Evolutionary conservation across 1,140 invertebrate species (phyloP).

Genomic region (Drosophila sucinea): DNA sequence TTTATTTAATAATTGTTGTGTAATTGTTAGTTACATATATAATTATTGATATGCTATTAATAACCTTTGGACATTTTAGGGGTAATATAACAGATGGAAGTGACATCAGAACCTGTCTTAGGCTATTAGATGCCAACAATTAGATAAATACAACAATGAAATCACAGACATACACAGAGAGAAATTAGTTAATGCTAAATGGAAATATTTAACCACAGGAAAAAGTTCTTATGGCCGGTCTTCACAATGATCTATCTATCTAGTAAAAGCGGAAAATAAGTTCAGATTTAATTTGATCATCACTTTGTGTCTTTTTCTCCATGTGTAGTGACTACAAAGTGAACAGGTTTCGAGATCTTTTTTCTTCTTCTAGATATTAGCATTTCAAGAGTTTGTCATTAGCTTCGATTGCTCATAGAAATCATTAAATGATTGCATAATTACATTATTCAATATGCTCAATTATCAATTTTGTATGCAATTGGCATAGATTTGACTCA

Average conservation of each 20-base stretch:
- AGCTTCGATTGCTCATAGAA: conserved; percentile 4
- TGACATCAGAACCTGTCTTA: conserved; percentile 13
- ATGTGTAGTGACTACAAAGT: not conserved
- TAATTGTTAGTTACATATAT: not conserved
- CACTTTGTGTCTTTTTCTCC: not conserved
- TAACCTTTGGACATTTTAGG: not conserved
- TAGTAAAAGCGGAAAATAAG: too few relatives aligned
- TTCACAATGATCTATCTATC: too few relatives aligned
- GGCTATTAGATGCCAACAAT: not conserved
- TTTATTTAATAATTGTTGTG: not conserved
- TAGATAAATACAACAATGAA: conserved; percentile 10
- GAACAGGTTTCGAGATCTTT: conserved; percentile 5
- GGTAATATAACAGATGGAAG: not conserved
- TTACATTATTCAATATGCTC: conserved; percentile 13
- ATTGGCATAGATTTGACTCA: conserved; percentile 1
- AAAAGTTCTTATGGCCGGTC: too few relatives aligned
- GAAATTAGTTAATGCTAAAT: not conserved
- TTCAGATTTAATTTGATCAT: too few relatives aligned
- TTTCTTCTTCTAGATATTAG: not conserved
- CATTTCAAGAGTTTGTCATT: not conserved
- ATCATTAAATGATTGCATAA: conserved; percentile 13
- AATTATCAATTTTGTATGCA: conserved; percentile 13
- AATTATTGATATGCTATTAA: not conserved
- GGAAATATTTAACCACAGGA: too few relatives aligned
- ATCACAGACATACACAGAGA: conserved; percentile 8